Conservation (phyloP, 2,113 vertebrate genomes). For the Stigmatopora argus region DNA sequence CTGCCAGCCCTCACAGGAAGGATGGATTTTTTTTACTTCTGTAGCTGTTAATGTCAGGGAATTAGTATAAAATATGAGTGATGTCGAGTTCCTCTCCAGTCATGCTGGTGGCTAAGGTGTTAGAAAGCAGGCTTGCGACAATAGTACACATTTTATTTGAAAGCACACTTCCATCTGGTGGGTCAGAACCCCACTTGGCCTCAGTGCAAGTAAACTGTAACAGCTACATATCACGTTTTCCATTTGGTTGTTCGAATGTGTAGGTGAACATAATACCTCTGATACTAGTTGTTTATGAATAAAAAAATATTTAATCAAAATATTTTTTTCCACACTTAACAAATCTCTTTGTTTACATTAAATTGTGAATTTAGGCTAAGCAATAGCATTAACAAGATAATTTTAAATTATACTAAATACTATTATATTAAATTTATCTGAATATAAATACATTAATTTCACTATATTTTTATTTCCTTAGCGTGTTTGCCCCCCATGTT, state of each 20-base stretch:
- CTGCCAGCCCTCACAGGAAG: too few relatives aligned
- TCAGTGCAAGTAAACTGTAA: not conserved
- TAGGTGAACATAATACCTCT: not conserved
- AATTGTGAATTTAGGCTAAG: too few relatives aligned
- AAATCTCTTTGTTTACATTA: too few relatives aligned
- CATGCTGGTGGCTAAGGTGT: not conserved
- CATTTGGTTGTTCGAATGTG: not conserved
- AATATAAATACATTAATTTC: not conserved
- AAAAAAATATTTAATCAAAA: not conserved
- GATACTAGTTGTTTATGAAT: not conserved
- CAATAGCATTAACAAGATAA: too few relatives aligned
- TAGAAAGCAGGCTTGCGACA: not conserved
- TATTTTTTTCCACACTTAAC: too few relatives aligned
- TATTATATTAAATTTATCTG: too few relatives aligned
- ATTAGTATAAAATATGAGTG: not conserved
- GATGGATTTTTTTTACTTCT: too few relatives aligned
- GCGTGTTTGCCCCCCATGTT: not conserved
- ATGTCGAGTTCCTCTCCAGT: not conserved
- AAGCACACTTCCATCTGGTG: not conserved
- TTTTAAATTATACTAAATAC: too few relatives aligned
- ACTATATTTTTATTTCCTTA: not conserved
- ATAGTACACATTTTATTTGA: not conserved
- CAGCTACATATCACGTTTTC: not conserved
- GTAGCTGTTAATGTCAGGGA: too few relatives aligned
- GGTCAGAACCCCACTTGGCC: not conserved